Conservation (phyloP, 2,113 vertebrate species). For the Bungarus multicinctus region DNA sequence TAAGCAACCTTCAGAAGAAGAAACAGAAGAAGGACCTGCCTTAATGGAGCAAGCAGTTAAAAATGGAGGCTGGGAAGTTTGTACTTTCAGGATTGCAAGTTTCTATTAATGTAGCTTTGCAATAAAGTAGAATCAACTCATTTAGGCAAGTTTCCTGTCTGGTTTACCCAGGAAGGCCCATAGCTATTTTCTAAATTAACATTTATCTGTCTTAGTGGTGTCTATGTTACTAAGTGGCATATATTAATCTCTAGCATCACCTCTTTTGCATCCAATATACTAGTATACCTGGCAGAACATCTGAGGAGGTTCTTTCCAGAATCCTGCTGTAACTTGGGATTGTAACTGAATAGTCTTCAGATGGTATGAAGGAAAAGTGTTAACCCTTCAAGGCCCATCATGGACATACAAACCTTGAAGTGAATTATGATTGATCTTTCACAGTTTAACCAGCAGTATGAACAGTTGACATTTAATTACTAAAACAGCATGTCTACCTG, state of each 20-base stretch:
- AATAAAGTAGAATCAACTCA: neutral
- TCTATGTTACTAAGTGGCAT: neutral
- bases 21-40: neutral
- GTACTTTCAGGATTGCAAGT: neutral
- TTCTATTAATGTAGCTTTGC: neutral
- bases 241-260: neutral
- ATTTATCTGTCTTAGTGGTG: neutral
- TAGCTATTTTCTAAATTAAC: neutral
- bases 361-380: neutral
- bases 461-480: conserved; percentile 72
- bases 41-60: neutral
- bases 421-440: conserved; percentile 64
- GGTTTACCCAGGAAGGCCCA: neutral
- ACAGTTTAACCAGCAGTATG: conserved; percentile 61
- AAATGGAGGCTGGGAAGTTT: neutral
- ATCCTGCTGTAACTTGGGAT: neutral
- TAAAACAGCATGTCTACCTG: conserved; percentile 61
- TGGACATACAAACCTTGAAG: conserved; percentile 59
- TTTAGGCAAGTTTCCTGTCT: neutral
- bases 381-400: conserved; percentile 46
- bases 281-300: neutral
- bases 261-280: neutral
- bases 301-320: neutral
- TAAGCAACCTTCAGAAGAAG: neutral
- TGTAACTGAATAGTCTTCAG: neutral